A percentile compares a stretch with the other conserved stretches of the same genome.
Evolutionary conservation across 2,888 invertebrate genomes (phyloP).

Genomic region (Eudasyphora cyanicolor): DNA sequence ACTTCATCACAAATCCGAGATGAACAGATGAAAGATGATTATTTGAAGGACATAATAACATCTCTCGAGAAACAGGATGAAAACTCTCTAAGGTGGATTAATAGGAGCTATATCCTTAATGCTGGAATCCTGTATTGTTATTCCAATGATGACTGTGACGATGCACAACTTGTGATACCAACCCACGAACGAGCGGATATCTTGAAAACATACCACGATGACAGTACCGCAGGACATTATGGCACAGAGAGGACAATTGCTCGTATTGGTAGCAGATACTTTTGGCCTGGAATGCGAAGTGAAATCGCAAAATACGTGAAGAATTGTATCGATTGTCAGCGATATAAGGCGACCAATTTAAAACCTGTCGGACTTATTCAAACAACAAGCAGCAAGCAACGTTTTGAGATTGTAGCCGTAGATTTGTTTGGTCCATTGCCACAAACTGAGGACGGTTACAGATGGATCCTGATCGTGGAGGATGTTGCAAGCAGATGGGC

Average conservation of each 20-base stretch:
- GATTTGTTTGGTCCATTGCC: no score
- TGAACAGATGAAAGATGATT: conserved; percentile 43
- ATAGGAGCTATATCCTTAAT: not conserved
- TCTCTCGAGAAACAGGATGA: conserved; percentile 20
- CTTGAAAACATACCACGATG: conserved; percentile 45
- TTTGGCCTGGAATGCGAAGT: no score
- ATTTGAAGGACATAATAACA: conserved; percentile 6
- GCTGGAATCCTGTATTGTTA: conserved; percentile 43
- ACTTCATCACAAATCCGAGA: conserved; percentile 43
- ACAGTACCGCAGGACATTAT: conserved; percentile 32
- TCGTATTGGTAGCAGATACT: not conserved
- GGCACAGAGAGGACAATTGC: conserved; percentile 56
- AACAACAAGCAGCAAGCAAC: no score
- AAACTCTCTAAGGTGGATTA: conserved; percentile 8
- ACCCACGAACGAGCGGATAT: conserved; percentile 34
- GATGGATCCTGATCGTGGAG: no score
- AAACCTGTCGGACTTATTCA: no score
- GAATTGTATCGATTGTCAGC: conserved; percentile 45
- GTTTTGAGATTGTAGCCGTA: no score
- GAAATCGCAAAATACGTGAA: conserved; percentile 36
- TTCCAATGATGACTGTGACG: conserved; percentile 41
- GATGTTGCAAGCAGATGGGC: no score
- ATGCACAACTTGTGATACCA: conserved; percentile 38
- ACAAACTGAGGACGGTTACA: no score
- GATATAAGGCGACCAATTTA: conserved; percentile 58